Percentiles rank a stretch among this genome's conserved stretches.
Evolutionary conservation across 2,797 vertebrate species (phyloP).

Genomic region (Taenioides sp.): DNA sequence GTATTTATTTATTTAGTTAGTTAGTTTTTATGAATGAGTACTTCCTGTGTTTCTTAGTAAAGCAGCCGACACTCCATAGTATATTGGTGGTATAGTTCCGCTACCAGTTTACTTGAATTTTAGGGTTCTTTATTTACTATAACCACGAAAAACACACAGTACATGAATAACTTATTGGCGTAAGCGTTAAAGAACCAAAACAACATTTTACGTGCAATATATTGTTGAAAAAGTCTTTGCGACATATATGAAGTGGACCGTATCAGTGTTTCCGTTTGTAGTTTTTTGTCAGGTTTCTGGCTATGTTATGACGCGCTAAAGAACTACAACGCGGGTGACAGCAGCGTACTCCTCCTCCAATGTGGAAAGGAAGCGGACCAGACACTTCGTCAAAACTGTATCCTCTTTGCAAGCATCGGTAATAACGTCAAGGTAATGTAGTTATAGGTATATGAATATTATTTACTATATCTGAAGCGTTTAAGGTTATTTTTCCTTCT

Average conservation of each 20-base stretch:
- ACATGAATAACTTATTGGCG: background rate
- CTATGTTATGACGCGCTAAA: accelerated
- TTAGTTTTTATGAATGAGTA: background rate
- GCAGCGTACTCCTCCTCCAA: slow-evolving; percentile 27
- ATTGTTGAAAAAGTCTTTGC: background rate
- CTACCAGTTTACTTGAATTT: background rate
- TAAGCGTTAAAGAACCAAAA: accelerated
- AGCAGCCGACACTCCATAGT: slow-evolving; percentile 2
- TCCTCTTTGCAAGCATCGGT: no score
- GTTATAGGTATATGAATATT: background rate
- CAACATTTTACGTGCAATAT: background rate
- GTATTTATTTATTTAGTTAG: slow-evolving; percentile 12
- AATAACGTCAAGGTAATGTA: slow-evolving; percentile 39
- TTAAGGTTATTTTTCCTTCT: background rate
- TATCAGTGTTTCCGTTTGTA: slow-evolving; percentile 43
- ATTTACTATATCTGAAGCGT: accelerated
- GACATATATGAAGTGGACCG: slow-evolving; percentile 29
- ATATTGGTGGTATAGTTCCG: slow-evolving; percentile 53
- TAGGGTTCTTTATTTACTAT: background rate
- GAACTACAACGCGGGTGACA: slow-evolving; percentile 43
- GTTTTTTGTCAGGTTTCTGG: slow-evolving; percentile 24
- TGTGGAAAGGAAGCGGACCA: background rate
- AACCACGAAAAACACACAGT: accelerated
- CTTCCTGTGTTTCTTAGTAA: slow-evolving; percentile 62
- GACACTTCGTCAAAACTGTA: background rate